A percentile compares a stretch with the other conserved stretches of the same genome.
These are phyloP conservation scores for Empis livida DNA, from an alignment of 2,888 invertebrate species.

Conservation along the genomic window DNA sequence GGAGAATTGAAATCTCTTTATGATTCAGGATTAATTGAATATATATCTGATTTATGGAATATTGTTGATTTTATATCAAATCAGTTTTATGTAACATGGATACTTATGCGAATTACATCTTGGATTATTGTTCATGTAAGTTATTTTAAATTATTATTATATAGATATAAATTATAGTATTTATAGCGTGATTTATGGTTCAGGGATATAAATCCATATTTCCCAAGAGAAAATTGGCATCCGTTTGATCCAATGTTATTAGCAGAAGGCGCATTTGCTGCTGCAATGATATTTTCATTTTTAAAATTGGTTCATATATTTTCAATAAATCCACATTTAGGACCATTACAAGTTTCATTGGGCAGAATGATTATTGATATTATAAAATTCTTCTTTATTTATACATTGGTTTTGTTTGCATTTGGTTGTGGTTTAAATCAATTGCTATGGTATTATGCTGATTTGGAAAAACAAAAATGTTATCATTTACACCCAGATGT, in stretches of 20 bases:
- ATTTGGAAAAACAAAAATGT: constrained; percentile 75
- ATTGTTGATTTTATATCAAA: constrained; percentile 97
- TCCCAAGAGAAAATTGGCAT: constrained; percentile 84
- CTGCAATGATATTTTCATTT: constrained; percentile 93
- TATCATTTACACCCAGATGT: constrained; percentile 57
- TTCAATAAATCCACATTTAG: constrained; percentile 91
- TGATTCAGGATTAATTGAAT: constrained; percentile 80
- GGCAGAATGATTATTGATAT: constrained; percentile 92
- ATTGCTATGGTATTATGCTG: constrained; percentile 84
- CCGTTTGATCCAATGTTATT: constrained; percentile 91
- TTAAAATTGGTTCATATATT: constrained; percentile 93
- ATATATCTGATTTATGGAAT: constrained; percentile 94
- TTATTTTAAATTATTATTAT: constrained; percentile 4
- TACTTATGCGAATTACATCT: constrained; percentile 74
- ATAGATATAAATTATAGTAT: background rate
- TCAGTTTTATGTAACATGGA: constrained; percentile 88
- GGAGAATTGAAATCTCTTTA: constrained; percentile 86
- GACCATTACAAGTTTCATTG: constrained; percentile 82
- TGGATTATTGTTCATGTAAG: constrained; percentile 81
- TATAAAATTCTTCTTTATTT: constrained; percentile 92
- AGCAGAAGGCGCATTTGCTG: constrained; percentile 86
- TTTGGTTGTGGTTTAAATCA: constrained; percentile 96
- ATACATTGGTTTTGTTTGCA: constrained; percentile 82
- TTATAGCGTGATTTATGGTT: constrained; percentile 51
- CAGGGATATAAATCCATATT: constrained; percentile 63